Conservation (phyloP, 2,797 vertebrate species). For the Euthynnus affinis region DNA sequence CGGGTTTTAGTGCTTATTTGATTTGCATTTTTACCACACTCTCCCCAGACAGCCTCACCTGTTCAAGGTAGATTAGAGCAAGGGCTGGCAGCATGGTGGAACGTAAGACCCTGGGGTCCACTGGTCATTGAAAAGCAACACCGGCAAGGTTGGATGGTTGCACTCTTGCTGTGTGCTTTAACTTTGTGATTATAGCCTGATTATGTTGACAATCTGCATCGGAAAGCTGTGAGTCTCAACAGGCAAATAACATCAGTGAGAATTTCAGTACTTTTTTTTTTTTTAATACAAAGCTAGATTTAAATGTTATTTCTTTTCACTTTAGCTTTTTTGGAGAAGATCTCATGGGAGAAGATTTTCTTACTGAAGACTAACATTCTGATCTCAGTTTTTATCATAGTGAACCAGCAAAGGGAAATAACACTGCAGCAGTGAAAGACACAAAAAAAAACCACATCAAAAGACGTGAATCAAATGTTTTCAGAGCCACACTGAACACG, state of each 20-base stretch:
- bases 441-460: slow-evolving; percentile 31
- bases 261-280: slow-evolving; percentile 16
- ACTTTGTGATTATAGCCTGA: slow-evolving; percentile 46
- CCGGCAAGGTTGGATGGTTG: slow-evolving; percentile 16
- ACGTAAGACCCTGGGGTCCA: slow-evolving; percentile 40
- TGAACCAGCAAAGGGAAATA: slow-evolving; percentile 39
- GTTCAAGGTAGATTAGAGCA: slow-evolving; percentile 72
- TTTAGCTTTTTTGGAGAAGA: slow-evolving; percentile 25
- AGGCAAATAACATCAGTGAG: slow-evolving; percentile 22
- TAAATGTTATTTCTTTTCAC: slow-evolving; percentile 26
- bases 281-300: slow-evolving; percentile 29
- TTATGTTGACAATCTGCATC: slow-evolving; percentile 33
- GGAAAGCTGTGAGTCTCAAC: slow-evolving; percentile 27
- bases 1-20: slow-evolving; percentile 72
- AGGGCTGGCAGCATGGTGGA: slow-evolving; percentile 47
- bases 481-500: slow-evolving; percentile 51
- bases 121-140: slow-evolving; percentile 45
- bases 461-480: slow-evolving; percentile 49
- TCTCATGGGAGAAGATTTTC: slow-evolving; percentile 43
- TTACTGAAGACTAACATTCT: slow-evolving; percentile 32
- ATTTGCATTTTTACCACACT: slow-evolving; percentile 67
- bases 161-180: slow-evolving; percentile 22
- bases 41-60: slow-evolving; percentile 64
- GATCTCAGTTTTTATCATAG: slow-evolving; percentile 42
- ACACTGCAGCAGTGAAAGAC: slow-evolving; percentile 37